Evolutionary conservation across 1,140 invertebrate genomes (phyloP), one percentile per base, ranked within the genome.

Genomic region (Dendroctonus ponderosae): DNA sequence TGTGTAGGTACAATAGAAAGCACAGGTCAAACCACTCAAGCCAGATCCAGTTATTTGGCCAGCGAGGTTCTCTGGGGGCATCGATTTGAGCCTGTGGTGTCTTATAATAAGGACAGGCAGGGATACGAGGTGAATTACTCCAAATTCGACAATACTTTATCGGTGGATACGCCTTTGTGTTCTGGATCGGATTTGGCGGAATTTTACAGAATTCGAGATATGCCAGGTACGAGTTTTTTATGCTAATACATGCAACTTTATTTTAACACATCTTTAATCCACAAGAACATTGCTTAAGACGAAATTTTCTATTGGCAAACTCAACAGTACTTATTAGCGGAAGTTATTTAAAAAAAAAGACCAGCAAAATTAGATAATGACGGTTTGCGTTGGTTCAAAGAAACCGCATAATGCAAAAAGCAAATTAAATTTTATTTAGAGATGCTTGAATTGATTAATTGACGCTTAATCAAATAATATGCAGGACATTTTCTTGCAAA

Each of bases 31-130:
- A 90, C 89, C 12, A 91, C 90, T 4, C 91, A 94, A 77, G 91
- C 91, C 0, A 80, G 93, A 14, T 93, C 91, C 60, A 94, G 91
- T 62, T 97, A 94, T 77, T 79, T 96, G 66, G 92, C 93, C 44
- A 88, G 86, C 11, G 94, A 97, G 80, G 92, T 97, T 44, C 81
- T 94, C n/a, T 97, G 94, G 93, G 93, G 93, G 0, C 91, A 94
- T 79, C 84, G 92, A 6, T 95, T 96, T 74, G 89, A 90, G 71
- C 85, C 89, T 49, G 85, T 96, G 69, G 90, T 96, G 3, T 87
- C 89, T 14, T 96, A 93, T 79, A 90, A 91, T 74, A 92, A 93
- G 76, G 92, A 95, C 71, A 90, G 91, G 11, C 93, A 93, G 6
- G 91, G 94, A 74, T 96, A 95, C 78, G 87, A 92, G 78, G 91